phyloP scores from a whole-genome alignment of 2,113 vertebrate species.

The Esox niger region DNA sequence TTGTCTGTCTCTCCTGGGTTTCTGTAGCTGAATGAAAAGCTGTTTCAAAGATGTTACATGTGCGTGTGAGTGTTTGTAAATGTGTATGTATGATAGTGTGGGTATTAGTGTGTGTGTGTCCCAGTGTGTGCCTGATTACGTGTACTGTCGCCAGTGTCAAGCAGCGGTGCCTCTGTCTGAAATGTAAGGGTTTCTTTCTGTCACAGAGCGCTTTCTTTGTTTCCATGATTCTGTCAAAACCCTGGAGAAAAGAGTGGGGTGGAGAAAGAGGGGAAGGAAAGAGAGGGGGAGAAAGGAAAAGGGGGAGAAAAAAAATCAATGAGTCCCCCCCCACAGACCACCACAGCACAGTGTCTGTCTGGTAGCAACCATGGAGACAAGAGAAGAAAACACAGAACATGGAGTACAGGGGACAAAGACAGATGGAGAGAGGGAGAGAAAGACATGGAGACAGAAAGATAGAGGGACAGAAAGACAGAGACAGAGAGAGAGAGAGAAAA shows the following conservation, averaged over 20 bases:
- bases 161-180: constrained; percentile 86
- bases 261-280: constrained; percentile 59
- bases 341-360: constrained; percentile 48
- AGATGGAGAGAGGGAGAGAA: background rate
- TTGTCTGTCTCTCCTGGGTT: too few relatives aligned
- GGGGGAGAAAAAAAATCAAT: constrained; percentile 88
- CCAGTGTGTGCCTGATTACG: constrained; percentile 57
- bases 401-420: background rate
- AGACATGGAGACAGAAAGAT: background rate
- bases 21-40: too few relatives aligned
- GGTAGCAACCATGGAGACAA: constrained; percentile 42
- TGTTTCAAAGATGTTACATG: background rate
- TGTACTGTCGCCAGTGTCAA: constrained; percentile 76
- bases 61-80: constrained; percentile 2
- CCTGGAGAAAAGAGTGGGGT: constrained; percentile 91
- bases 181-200: constrained; percentile 92
- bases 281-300: constrained; percentile 47
- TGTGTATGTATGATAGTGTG: too few relatives aligned
- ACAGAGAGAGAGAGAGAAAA: background rate
- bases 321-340: constrained; percentile 68
- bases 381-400: background rate
- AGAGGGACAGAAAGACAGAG: background rate
- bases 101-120: background rate
- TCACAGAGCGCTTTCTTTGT: constrained; percentile 96
- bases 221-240: constrained; percentile 99